A percentile compares a stretch with the other conserved stretches of the same genome.
phyloP scores from a whole-genome alignment of 2,888 invertebrate species.

The Eretmocerus hayati region DNA sequence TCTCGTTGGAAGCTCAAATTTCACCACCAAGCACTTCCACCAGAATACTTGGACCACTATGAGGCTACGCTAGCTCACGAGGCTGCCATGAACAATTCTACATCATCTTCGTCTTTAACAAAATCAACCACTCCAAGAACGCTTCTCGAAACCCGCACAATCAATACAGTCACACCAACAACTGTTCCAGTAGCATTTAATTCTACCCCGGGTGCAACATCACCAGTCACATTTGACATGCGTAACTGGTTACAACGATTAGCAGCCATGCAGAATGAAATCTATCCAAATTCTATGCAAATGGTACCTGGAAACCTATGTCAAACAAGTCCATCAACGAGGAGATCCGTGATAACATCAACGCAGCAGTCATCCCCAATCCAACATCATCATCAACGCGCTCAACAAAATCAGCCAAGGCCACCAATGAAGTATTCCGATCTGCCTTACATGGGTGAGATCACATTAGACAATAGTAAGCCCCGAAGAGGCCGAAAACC shows the following conservation, averaged over 20 bases:
- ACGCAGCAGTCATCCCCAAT: slow-evolving; percentile 24
- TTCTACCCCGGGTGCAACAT: neutral
- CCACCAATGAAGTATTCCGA: slow-evolving; percentile 66
- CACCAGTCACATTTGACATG: slow-evolving; percentile 37
- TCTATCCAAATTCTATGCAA: slow-evolving; percentile 6
- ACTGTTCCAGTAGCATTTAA: neutral
- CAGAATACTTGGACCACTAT: slow-evolving; percentile 73
- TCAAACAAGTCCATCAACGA: slow-evolving; percentile 18
- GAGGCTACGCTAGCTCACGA: slow-evolving; percentile 62
- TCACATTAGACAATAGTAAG: slow-evolving; percentile 81
- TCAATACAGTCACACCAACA: slow-evolving; percentile 37
- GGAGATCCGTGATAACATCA: slow-evolving; percentile 42
- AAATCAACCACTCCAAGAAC: slow-evolving; percentile 39
- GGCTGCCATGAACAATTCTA: slow-evolving; percentile 32
- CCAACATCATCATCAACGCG: slow-evolving; percentile 21
- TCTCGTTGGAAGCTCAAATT: slow-evolving; percentile 70
- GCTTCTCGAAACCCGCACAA: too few species aligned
- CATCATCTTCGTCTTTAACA: slow-evolving; percentile 33
- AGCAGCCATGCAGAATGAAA: slow-evolving; percentile 63
- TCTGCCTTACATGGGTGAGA: slow-evolving; percentile 87
- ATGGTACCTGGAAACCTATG: slow-evolving; percentile 12
- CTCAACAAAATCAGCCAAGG: slow-evolving; percentile 24
- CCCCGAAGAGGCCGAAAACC: slow-evolving; percentile 82
- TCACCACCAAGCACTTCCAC: slow-evolving; percentile 72
- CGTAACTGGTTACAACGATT: slow-evolving; percentile 67